phyloP scores from a whole-genome alignment of 2,113 vertebrate species.

The Cariama cristata region DNA sequence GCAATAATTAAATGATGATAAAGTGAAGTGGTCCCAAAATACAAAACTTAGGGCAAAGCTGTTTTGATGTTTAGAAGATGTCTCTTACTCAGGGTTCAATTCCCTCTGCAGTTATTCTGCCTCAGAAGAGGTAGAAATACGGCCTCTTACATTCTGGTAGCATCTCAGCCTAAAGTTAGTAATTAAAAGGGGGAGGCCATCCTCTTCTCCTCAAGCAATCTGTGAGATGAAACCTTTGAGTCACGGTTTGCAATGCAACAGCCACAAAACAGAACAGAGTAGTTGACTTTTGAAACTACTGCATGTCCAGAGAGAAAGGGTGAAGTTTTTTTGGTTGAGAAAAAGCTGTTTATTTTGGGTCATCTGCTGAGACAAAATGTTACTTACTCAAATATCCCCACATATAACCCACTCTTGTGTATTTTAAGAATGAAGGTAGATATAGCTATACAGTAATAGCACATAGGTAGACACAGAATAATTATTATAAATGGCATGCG shows the following conservation, averaged over 20 bases:
- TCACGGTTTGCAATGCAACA: neutral
- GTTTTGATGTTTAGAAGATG: neutral
- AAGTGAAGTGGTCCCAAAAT: neutral
- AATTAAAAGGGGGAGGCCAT: neutral
- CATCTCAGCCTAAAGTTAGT: neutral
- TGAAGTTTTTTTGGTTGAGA: neutral
- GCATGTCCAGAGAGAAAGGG: neutral
- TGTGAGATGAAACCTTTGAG: neutral
- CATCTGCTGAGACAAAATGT: neutral
- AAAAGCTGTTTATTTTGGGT: neutral
- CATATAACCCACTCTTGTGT: neutral
- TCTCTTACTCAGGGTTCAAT: neutral
- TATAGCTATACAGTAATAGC: neutral
- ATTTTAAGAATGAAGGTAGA: neutral
- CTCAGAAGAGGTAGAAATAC: neutral
- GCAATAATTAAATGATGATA: neutral
- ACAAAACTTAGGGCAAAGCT: neutral
- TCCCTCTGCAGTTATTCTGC: neutral
- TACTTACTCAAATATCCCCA: neutral
- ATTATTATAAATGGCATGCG: neutral
- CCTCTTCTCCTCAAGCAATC: neutral
- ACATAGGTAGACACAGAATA: neutral
- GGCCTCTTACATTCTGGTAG: neutral
- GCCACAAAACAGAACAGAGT: neutral
- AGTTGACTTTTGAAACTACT: neutral